Base-by-base conservation (phyloP, 2,888 invertebrate species). In the Melitaea athalia region DNA sequence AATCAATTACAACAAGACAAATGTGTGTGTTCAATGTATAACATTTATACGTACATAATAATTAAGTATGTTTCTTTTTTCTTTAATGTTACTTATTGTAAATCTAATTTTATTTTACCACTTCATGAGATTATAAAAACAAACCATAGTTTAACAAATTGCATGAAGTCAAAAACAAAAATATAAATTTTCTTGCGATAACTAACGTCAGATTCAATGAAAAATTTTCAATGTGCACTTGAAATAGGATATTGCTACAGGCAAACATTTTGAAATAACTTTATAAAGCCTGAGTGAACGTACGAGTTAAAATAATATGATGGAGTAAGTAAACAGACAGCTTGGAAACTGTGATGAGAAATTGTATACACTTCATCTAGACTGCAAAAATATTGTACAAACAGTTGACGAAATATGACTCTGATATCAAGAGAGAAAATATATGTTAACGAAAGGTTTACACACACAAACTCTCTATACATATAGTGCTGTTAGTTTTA, bases 291-390 rank as follows among this genome's bases (percentile, higher is more conserved):
- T 50, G 49, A 71, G 60, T 57, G 63, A 61, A 64, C 66, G 69
- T 71, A 66, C 61, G 69, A 70, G 70, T 64, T 71, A 71, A 71
- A 71, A 66, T 68, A 71, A 71, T 71, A 68, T 68, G 69, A 63
- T 66, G 66, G 63, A 61, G 66, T 61, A 71, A 71, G 65, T 52
- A 71, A 66, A 69, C 71, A 71, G 68, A 49, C 66, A 43, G 60
- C 62, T 63, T 60, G 55, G 61, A 63, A 63, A 64, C 65, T 66
- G 63, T 69, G 65, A 71, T 66, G 71, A 69, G 69, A 64, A 62
- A 69, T 71, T 66, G 71, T 63, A 57, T 71, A 71, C 71, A 66
- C 66, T 71, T 71, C 63, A 62, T 69, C 60, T 71, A 50, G 50
- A 57, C 60, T 66, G 69, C 55, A 63, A 71, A 69, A 71, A 71